Conservation (phyloP, 37 sponge, comb jelly and placozoan genomes). For the Chondrosia reniformis region DNA sequence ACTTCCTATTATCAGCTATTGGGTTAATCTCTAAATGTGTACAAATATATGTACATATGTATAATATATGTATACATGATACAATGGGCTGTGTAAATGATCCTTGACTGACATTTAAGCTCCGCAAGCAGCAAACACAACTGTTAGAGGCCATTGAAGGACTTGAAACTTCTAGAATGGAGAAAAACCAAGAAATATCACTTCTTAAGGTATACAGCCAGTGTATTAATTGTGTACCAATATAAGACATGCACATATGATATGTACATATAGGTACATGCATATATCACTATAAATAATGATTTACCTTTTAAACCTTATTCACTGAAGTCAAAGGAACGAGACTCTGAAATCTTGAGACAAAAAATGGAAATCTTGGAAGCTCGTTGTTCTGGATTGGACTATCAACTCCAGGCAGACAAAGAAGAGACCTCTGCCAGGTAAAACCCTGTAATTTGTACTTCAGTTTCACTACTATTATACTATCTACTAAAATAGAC, state of each 20-base stretch:
- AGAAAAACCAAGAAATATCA: slow-evolving; percentile 49
- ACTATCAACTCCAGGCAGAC: slow-evolving; percentile 32
- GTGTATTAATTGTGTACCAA: too few species aligned
- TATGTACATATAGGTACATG: background rate
- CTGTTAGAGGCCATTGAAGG: slow-evolving; percentile 43
- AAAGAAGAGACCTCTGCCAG: slow-evolving; percentile 11
- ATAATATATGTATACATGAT: background rate
- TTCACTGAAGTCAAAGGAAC: slow-evolving; percentile 14
- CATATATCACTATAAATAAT: too few species aligned
- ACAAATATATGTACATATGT: slow-evolving; percentile 3
- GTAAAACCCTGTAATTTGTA: too few species aligned
- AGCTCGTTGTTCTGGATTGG: slow-evolving; percentile 13
- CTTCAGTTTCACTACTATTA: too few species aligned
- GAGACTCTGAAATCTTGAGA: background rate
- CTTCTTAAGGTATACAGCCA: slow-evolving; percentile 50
- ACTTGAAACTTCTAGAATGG: slow-evolving; percentile 41
- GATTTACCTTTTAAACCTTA: too few species aligned
- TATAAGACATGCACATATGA: too few species aligned
- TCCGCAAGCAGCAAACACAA: slow-evolving; percentile 26
- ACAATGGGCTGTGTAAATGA: background rate
- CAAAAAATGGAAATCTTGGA: slow-evolving; percentile 21
- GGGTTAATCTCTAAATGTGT: background rate
- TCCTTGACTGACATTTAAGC: slow-evolving; percentile 54
- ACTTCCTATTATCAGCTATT: background rate
- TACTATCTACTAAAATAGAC: too few species aligned